Percentiles rank a stretch among this genome's conserved stretches.
Conservation (phyloP, 2,113 vertebrate genomes). For the Petrocephalus microphthalmus region DNA sequence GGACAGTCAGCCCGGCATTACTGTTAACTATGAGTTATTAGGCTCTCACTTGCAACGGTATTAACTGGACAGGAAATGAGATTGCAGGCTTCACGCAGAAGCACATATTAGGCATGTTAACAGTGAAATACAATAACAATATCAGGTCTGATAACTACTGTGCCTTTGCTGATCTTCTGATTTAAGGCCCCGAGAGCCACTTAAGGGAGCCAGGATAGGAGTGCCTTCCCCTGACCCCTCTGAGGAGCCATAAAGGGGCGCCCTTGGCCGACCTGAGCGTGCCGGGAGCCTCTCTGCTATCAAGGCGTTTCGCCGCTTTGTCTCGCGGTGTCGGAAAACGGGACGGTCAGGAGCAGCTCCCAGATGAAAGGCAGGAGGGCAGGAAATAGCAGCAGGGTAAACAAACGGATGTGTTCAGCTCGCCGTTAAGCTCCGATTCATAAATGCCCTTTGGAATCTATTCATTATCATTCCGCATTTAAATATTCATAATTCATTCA, state of each 20-base stretch:
- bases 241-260: neutral
- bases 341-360: neutral
- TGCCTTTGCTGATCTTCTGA: neutral
- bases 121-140: neutral
- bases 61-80: constrained; percentile 3
- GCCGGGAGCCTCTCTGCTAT: neutral
- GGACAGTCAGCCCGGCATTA: neutral
- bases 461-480: constrained; percentile 11
- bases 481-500: constrained; percentile 21
- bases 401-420: neutral
- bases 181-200: neutral
- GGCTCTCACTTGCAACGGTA: neutral
- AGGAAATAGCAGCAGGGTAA: neutral
- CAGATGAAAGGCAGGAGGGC: neutral
- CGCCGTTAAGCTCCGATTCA: neutral
- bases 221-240: neutral
- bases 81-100: neutral
- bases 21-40: neutral
- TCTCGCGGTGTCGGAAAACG: neutral
- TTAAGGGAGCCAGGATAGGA: neutral
- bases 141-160: neutral
- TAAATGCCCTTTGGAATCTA: constrained; percentile 5
- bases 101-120: neutral
- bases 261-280: neutral
- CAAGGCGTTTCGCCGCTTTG: neutral